Evolutionary conservation across 2,888 invertebrate genomes (phyloP), one percentile per base, ranked within the genome.

Genomic region (Ariolimax columbianus): DNA sequence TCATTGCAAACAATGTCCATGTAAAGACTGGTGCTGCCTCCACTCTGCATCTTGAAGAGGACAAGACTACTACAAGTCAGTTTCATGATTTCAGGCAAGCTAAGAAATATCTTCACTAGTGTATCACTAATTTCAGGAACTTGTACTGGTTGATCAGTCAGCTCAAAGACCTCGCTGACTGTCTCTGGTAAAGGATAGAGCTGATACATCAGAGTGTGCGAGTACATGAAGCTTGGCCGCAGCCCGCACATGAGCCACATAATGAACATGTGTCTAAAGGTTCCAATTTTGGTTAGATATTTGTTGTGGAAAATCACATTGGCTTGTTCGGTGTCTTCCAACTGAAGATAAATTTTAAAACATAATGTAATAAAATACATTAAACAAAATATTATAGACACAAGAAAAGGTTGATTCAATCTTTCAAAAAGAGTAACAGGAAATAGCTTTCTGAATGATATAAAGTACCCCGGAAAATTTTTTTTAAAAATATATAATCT

Each of bases 31-130:
- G 81, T 82, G 43, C 26, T 77, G 30, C 77, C 68, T 4, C 85
- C 81, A 47, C 38, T 55, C 40, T 81, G 81, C 81, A 82, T 77
- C 26, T 72, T 75, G 40, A 85, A 82, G 11, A 80, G 43, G 11
- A 81, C 55, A 38, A 85, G 43, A 40, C 19, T 51, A n/a, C 81
- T 68, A 30, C 85, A 85, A 30, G 43, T 81, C 23, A 85, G 77
- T 26, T 85, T 77, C 85, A 85, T 85, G n/a, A 85, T 81, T 47
- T 80, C 85, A 47, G 85, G 85, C 26, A 85, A 66, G 26, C 63
- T 55, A 33, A 81, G 55, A 51, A 85, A 85, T 19, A 82, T 75
- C 55, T 81, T 85, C 73, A 81, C 40, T 26, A 85, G 55, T 7
- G 63, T 68, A 30, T 85, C 85, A 55, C 33, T 85, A 43, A 85